A percentile compares a stretch with the other conserved stretches of the same genome.
Conservation (phyloP, 2,888 invertebrate species). For the Chorisops tibialis region DNA sequence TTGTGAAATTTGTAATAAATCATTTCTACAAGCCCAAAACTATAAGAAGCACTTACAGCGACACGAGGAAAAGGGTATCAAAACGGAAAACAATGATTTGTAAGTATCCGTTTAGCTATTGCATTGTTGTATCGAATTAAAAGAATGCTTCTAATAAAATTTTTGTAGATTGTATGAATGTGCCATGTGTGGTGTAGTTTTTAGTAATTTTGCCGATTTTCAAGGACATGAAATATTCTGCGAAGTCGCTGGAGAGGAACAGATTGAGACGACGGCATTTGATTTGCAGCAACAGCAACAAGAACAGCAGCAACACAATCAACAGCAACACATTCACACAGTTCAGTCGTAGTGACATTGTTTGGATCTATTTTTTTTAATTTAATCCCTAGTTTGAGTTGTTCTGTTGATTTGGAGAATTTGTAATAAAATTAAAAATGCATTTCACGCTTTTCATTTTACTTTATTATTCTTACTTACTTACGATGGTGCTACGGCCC, state of each 20-base stretch:
- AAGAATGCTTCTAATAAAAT: constrained; percentile 1
- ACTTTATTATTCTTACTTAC: no score
- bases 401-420: no score
- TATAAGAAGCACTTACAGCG: constrained; percentile 45
- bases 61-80: constrained; percentile 9
- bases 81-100: constrained; percentile 21
- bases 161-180: constrained; percentile 46
- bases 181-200: constrained; percentile 46
- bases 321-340: no score
- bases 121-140: neutral
- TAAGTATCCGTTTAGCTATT: constrained; percentile 16
- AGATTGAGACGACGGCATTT: constrained; percentile 14
- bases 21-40: constrained; percentile 48
- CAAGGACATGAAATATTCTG: constrained; percentile 48
- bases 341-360: no score
- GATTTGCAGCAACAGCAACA: neutral
- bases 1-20: constrained; percentile 48
- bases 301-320: no score
- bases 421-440: no score
- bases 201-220: constrained; percentile 47
- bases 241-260: constrained; percentile 33
- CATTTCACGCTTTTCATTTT: no score
- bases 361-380: no score
- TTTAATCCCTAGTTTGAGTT: no score
- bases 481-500: no score